phyloP scores from a whole-genome alignment of 1,140 invertebrate genomes.

The Drosophila albomicans region DNA sequence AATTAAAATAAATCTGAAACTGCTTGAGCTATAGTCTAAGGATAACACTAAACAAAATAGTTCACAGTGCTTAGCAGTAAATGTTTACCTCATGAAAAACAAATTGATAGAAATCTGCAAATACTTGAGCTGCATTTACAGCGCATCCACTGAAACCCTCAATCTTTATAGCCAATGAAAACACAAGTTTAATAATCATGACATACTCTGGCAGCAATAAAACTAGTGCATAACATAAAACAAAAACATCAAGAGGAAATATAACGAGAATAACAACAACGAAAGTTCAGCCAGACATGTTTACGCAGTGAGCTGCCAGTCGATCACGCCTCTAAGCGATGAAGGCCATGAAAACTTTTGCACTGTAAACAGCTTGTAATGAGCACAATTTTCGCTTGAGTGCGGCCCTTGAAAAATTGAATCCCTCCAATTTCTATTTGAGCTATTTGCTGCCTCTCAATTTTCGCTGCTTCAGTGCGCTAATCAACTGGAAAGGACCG shows the following conservation, averaged over 20 bases:
- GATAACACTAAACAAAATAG: too few relatives aligned
- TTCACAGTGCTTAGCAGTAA: background rate
- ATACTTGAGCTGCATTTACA: background rate
- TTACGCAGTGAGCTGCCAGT: slow-evolving; percentile 2
- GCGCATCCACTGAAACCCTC: background rate
- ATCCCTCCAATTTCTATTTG: slow-evolving; percentile 39
- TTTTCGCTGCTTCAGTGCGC: slow-evolving; percentile 43
- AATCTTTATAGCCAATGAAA: background rate
- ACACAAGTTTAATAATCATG: background rate
- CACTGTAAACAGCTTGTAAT: slow-evolving; percentile 43
- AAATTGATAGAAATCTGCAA: background rate
- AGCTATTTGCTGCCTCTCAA: slow-evolving; percentile 39
- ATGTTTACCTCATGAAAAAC: background rate
- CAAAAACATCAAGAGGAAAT: too few relatives aligned
- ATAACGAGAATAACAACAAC: background rate
- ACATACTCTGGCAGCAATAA: background rate
- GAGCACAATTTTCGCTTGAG: slow-evolving; percentile 49
- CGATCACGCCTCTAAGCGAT: background rate
- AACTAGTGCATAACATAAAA: background rate
- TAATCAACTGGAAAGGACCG: slow-evolving; percentile 49
- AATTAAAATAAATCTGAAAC: too few relatives aligned
- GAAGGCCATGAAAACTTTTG: background rate
- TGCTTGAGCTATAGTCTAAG: too few relatives aligned
- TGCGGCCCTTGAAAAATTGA: slow-evolving; percentile 41
- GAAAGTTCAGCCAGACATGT: background rate